Conservation (phyloP, 2,113 vertebrate species). For the Erythrolamprus reginae region DNA sequence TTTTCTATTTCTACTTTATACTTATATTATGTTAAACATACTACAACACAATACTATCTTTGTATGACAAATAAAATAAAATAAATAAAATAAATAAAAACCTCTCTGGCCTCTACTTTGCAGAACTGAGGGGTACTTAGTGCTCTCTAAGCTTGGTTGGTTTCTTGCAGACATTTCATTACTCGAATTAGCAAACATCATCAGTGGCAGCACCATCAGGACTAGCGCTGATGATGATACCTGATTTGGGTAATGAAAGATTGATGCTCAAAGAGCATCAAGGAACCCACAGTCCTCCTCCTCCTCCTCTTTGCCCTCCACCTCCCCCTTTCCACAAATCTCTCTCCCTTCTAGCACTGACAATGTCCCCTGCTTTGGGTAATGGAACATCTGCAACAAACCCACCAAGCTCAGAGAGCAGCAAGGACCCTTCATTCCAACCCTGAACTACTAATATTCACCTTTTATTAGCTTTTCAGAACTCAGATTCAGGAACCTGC, state of each 20-base stretch:
- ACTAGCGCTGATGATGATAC: background rate
- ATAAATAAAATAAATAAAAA: background rate
- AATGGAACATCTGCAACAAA: background rate
- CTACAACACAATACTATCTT: too few species aligned
- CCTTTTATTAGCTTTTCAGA: background rate
- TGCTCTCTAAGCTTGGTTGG: background rate
- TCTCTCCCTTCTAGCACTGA: background rate
- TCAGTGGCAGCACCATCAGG: background rate
- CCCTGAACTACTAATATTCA: background rate
- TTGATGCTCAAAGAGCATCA: background rate
- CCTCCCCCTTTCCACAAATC: too few species aligned
- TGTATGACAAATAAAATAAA: too few species aligned
- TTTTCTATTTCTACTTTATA: too few species aligned
- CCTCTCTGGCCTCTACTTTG: background rate
- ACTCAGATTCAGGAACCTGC: background rate
- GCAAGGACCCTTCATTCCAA: background rate
- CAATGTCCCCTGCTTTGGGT: background rate
- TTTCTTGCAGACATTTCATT: background rate
- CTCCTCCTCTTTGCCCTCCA: too few species aligned
- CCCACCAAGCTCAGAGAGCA: background rate
- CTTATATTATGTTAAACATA: too few species aligned
- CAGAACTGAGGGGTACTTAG: background rate
- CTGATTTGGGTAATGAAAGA: background rate
- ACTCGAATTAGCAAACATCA: background rate
- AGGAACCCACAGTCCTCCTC: too few species aligned